phyloP scores from a whole-genome alignment of 1,140 invertebrate genomes.

The Platorchestia sp. region DNA sequence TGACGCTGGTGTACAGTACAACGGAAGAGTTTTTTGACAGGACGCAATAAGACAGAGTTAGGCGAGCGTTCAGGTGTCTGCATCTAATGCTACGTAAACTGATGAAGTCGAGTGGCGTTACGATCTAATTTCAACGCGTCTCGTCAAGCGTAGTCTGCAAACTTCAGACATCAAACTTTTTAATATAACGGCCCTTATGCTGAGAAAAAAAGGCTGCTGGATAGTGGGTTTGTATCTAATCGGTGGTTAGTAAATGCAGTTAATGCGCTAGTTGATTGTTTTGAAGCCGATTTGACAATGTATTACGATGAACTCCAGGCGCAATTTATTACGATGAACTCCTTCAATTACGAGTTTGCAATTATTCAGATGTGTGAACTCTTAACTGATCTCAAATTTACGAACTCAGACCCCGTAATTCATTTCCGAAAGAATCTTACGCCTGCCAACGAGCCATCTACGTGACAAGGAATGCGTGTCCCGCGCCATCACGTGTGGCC shows the following conservation, averaged over 20 bases:
- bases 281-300: background rate
- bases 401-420: background rate
- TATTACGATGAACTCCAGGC: background rate
- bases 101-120: background rate
- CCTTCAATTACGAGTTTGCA: background rate
- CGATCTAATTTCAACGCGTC: background rate
- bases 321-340: background rate
- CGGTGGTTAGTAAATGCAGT: background rate
- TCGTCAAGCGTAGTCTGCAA: background rate
- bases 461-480: background rate
- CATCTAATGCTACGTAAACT: background rate
- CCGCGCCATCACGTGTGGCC: background rate
- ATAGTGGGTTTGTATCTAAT: background rate
- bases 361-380: background rate
- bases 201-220: background rate
- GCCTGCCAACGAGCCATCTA: background rate
- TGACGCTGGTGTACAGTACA: background rate
- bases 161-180: background rate
- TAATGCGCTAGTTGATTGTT: background rate
- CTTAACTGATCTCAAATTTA: background rate
- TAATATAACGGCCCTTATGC: background rate
- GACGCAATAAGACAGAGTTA: background rate
- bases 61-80: background rate
- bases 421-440: background rate
- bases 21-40: background rate